A percentile compares a stretch with the other conserved stretches of the same genome.
phyloP scores from a whole-genome alignment of 2,888 invertebrate species.

The Xylocampa areola region DNA sequence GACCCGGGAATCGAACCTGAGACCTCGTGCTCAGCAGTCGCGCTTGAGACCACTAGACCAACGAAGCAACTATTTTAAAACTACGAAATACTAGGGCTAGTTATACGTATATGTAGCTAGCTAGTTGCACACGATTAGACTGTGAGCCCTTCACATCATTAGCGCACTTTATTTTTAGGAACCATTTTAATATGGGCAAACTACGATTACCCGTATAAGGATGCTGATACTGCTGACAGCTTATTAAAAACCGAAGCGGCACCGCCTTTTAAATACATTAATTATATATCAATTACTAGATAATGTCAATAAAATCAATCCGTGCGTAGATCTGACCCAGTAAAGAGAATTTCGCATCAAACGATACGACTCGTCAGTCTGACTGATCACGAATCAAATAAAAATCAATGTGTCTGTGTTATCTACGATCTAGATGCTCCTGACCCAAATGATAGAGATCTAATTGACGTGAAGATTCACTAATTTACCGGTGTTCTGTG shows the following conservation, averaged over 20 bases:
- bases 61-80: too few species aligned
- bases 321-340: constrained; percentile 57
- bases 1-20: too few species aligned
- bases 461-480: constrained; percentile 83
- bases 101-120: too few species aligned
- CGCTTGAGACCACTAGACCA: too few species aligned
- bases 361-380: constrained; percentile 79
- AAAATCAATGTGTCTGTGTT: constrained; percentile 75
- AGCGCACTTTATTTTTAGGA: constrained; percentile 28
- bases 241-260: constrained; percentile 29
- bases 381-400: constrained; percentile 82
- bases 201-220: constrained; percentile 16
- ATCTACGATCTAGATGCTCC: constrained; percentile 77
- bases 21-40: too few species aligned
- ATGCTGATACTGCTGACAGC: constrained; percentile 8
- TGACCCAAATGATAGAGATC: constrained; percentile 85
- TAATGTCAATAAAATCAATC: constrained; percentile 53
- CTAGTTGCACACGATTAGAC: too few species aligned
- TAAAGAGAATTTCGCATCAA: constrained; percentile 67
- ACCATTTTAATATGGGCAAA: constrained; percentile 25
- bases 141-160: constrained; percentile 26
- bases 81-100: too few species aligned
- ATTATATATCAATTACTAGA: constrained; percentile 53
- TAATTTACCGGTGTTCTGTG: constrained; percentile 64
- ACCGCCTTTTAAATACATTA: constrained; percentile 21